Percentiles rank a stretch among this genome's conserved stretches.
Evolutionary conservation across 2,888 invertebrate genomes (phyloP).

Genomic region (Sphaerophoria rueppellii): DNA sequence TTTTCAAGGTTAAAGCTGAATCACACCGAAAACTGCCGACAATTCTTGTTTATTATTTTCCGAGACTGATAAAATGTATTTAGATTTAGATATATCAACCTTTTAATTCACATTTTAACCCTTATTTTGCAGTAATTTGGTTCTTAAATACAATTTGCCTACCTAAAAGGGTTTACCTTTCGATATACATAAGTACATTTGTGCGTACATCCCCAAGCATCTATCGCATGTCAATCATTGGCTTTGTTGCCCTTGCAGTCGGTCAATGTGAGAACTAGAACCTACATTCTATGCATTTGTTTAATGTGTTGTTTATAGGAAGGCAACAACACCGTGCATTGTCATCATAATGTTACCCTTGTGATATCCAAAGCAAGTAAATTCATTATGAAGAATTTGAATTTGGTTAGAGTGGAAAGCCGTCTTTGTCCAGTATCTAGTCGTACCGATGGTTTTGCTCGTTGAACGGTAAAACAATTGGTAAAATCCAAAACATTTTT

Average conservation of each 20-base stretch:
- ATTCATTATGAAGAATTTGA: constrained; percentile 44
- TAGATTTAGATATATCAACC: not conserved
- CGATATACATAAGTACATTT: constrained; percentile 56
- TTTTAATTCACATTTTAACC: constrained; percentile 69
- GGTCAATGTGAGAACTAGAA: not conserved
- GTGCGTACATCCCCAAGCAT: constrained; percentile 58
- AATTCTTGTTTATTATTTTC: no score
- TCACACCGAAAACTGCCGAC: no score
- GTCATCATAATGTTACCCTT: constrained; percentile 17
- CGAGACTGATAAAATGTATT: not conserved
- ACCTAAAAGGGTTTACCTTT: constrained; percentile 49
- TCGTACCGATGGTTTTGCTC: not conserved
- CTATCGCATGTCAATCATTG: constrained; percentile 37
- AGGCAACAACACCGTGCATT: constrained; percentile 37
- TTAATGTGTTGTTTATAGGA: constrained; percentile 39
- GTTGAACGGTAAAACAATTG: not conserved
- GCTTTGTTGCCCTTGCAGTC: constrained; percentile 23
- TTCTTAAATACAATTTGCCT: constrained; percentile 60
- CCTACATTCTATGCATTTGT: constrained; percentile 5
- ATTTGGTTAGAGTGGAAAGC: constrained; percentile 22
- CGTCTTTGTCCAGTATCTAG: not conserved
- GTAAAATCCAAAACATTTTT: not conserved
- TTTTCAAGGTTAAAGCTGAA: no score
- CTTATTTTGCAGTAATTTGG: constrained; percentile 73
- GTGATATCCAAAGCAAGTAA: constrained; percentile 20